Conservation (phyloP, 2,797 vertebrate species). For the Holocentrus rufus region DNA sequence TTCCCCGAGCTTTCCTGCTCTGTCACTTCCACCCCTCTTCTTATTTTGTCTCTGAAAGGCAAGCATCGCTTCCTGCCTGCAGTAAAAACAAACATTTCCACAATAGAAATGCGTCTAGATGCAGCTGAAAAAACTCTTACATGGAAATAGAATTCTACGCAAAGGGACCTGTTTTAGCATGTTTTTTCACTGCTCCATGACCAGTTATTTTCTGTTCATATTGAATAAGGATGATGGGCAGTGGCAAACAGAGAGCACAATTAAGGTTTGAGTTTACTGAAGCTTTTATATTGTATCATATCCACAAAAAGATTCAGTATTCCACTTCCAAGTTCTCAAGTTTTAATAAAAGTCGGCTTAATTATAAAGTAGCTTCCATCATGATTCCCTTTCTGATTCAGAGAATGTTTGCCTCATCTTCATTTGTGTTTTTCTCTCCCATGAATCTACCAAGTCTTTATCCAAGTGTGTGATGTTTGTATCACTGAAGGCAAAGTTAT, state of each 20-base stretch:
- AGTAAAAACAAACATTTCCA: slow-evolving; percentile 54
- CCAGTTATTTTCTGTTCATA: slow-evolving; percentile 59
- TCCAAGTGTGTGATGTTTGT: slow-evolving; percentile 27
- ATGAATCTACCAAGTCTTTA: not conserved
- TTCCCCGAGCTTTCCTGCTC: slow-evolving; percentile 11
- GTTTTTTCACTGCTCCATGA: slow-evolving; percentile 24
- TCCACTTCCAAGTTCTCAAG: too few relatives aligned
- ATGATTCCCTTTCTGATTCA: slow-evolving; percentile 4
- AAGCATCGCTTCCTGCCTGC: slow-evolving; percentile 61
- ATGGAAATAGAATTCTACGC: not conserved
- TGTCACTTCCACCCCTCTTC: slow-evolving; percentile 34
- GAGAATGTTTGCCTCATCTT: not conserved
- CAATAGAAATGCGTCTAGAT: slow-evolving; percentile 37
- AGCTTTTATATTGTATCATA: slow-evolving; percentile 11
- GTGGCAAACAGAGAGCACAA: slow-evolving; percentile 39
- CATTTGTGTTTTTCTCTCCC: not conserved
- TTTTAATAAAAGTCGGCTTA: too few relatives aligned
- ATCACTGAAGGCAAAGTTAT: slow-evolving; percentile 26
- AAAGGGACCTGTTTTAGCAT: slow-evolving; percentile 46
- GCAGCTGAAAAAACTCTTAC: slow-evolving; percentile 8
- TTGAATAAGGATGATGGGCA: slow-evolving; percentile 47
- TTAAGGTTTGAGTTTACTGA: slow-evolving; percentile 31
- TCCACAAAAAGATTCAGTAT: slow-evolving; percentile 21
- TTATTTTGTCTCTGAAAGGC: slow-evolving; percentile 51
- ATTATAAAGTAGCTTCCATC: not conserved